Base-by-base conservation (phyloP, 1,140 invertebrate genomes). In the Eumaeus atala region DNA sequence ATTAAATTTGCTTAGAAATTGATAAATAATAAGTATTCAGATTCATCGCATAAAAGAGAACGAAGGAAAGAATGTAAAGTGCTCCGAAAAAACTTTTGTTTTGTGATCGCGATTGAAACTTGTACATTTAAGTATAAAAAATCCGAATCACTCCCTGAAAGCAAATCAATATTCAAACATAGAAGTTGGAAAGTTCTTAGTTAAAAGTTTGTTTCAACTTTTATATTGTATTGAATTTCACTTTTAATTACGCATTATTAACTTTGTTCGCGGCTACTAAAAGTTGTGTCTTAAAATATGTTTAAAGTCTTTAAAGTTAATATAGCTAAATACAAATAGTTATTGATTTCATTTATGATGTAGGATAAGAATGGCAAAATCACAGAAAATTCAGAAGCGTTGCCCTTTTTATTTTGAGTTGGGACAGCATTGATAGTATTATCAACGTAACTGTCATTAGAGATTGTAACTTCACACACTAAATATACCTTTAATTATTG, bases 91-190 rank as follows among this genome's bases (percentile, higher is more conserved):
- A 82, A 81, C 72, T 83, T 82, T 80, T 79, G 72, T 80, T 84
- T 77, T 77, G 72, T 71, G 72, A 84, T 79, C 70, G 72, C 70
- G 70, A 70, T 69, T 65, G 69, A 80, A 85, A 85, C 79, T 85
- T 85, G 67, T 78, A 75, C 79, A 83, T 85, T 81, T 74, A 74
- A 68, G 69, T 77, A 77, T 72, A 69, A 74, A 84, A 81, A 83
- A 79, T 79, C 74, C 68, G 74, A 81, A 77, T 82, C 79, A 79
- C 68, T 80, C 70, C 61, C 65, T 72, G 66, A 74, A 69, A 70
- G 70, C 61, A 70, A 81, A 77, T 84, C 76, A 83, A 84, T 84
- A 80, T 82, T 79, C 72, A 79, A 81, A 73, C 70, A 75, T 69
- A 63, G 64, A 73, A 79, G 67, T 78, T 74, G 67, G 44, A 75